Percentiles rank a stretch among this genome's conserved stretches.
Evolutionary conservation across 1,140 invertebrate genomes (phyloP).

Genomic region (Brachionus rotundiformis): DNA sequence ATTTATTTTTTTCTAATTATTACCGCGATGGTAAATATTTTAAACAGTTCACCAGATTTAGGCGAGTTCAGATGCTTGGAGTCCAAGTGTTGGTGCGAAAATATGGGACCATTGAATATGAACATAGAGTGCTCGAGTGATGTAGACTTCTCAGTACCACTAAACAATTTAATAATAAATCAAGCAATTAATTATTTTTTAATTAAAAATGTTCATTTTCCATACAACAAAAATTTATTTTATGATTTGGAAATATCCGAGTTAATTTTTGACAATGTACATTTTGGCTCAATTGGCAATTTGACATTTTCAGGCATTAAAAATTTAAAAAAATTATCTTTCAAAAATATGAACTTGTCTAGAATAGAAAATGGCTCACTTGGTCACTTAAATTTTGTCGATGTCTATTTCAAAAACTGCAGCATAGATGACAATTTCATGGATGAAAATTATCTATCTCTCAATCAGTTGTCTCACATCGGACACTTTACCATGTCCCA

Average conservation of each 20-base stretch:
- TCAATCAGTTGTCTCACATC: not conserved
- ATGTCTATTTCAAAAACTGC: not conserved
- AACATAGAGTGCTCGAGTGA: not conserved
- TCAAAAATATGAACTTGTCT: not conserved
- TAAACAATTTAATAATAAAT: not conserved
- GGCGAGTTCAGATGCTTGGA: not conserved
- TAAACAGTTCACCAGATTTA: not conserved
- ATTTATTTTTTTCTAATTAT: too few species aligned
- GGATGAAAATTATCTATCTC: not conserved
- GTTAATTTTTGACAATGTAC: not conserved
- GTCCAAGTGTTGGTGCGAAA: not conserved
- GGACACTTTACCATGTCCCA: not conserved
- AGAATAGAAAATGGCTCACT: not conserved
- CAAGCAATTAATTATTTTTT: constrained; percentile 2
- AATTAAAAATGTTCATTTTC: not conserved
- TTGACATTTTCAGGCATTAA: not conserved
- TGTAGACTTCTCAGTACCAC: not conserved
- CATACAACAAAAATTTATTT: not conserved
- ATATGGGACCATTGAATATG: not conserved
- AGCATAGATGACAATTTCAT: constrained; percentile 19
- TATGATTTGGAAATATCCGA: not conserved
- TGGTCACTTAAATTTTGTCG: not conserved
- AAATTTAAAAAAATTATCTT: not conserved
- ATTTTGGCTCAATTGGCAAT: not conserved
- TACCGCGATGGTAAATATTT: too few species aligned